Base-by-base conservation (phyloP, 2,888 invertebrate genomes). In the Amphipoea lucens region DNA sequence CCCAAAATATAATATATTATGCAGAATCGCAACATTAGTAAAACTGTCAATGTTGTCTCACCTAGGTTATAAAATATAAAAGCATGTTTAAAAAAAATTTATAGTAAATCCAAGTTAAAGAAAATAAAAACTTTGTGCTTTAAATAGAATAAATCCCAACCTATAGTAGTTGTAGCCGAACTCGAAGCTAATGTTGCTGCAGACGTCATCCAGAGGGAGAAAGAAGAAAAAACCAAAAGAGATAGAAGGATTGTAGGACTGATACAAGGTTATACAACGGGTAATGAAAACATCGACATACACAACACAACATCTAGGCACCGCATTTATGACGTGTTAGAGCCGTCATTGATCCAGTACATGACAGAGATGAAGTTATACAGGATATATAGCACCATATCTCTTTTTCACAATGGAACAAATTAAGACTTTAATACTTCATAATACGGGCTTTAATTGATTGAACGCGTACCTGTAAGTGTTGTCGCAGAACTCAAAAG, bases 401-500 rank as follows among this genome's bases (percentile, higher is more conserved):
- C 11, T n/a, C 23, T 17, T 29, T 20, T 14, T 9, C 3, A 7
- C 29, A 74, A 74, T 2, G 12, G 20, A 40, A 23, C 42, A 75
- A 78, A 77, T 76, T 1, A 7, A 6, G 45, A 29, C 66, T 67
- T 66, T n/a, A 23, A 17, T 20, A 69, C 63, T 57, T 36, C 57
- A 70, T 62, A 71, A 83, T 71, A 78, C 14, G 48, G 69, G 1
- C 40, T 65, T 5, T 14, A 40, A 80, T 66, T 72, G 71, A 67
- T 65, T 1, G 5, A 29, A 81, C 6, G 17, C 77, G 68, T 89
- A 98, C 98, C 98, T 98, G 95, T 98, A 98, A 92, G 98, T 98
- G 90, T 98, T 98, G 95, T 98, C 98, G 90, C 98, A 98, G 92
- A 98, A 98, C 94, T 98, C 98, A 92, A 98, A 98, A 94, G 97